Percentiles rank a stretch among this genome's conserved stretches.
Evolutionary conservation across 2,113 vertebrate genomes (phyloP).

Genomic region (Hipposideros armiger): DNA sequence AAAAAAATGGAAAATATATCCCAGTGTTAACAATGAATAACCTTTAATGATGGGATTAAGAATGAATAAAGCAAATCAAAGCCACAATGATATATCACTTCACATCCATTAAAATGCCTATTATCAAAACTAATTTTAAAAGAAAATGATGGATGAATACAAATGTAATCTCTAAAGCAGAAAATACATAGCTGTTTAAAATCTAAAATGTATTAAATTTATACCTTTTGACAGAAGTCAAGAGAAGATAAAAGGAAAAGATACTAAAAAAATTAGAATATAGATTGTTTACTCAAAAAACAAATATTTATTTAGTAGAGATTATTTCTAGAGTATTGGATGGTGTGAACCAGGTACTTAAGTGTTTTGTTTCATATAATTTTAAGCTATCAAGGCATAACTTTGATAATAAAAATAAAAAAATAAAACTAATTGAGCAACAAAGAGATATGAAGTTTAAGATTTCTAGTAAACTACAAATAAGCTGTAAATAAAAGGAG

Average conservation of each 20-base stretch:
- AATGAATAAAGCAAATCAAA: constrained; percentile 57
- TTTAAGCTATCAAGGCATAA: neutral
- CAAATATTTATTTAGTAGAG: neutral
- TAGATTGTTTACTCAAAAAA: constrained; percentile 4
- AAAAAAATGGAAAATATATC: constrained; percentile 30
- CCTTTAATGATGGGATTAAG: neutral
- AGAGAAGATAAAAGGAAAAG: neutral
- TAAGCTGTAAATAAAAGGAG: neutral
- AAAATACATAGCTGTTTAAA: neutral
- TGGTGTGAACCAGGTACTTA: neutral
- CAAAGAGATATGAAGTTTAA: constrained; percentile 10
- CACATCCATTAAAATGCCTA: neutral
- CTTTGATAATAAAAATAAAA: constrained; percentile 39
- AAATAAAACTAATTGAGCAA: neutral
- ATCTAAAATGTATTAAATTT: constrained; percentile 25
- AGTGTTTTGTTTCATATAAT: neutral
- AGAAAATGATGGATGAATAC: constrained; percentile 39
- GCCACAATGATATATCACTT: neutral
- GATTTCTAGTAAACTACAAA: constrained; percentile 13
- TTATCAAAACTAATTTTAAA: constrained; percentile 36
- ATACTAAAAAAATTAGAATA: neutral
- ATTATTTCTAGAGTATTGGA: neutral
- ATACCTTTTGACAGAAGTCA: constrained; percentile 20
- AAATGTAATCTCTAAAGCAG: neutral
- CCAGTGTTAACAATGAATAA: constrained; percentile 41